Conservation (phyloP, 2,113 vertebrate genomes). For the Catharus fuscescens region DNA sequence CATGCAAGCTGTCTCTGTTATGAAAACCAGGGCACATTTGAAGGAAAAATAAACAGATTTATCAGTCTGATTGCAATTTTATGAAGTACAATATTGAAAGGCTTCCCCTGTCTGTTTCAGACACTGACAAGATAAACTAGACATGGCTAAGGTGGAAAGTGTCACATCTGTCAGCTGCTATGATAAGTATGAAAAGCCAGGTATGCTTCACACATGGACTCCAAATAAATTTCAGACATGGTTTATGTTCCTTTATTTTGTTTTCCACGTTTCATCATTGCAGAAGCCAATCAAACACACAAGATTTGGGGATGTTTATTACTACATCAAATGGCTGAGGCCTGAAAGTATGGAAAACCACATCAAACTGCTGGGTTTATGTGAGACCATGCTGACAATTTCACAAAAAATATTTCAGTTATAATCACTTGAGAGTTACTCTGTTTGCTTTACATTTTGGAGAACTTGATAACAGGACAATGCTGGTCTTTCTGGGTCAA, state of each 20-base stretch:
- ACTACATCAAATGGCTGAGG: neutral
- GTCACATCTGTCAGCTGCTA: slow-evolving; percentile 42
- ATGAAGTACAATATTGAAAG: slow-evolving; percentile 62
- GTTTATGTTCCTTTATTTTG: slow-evolving; percentile 17
- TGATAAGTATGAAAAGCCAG: slow-evolving; percentile 36
- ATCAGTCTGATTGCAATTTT: slow-evolving; percentile 71
- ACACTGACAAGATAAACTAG: slow-evolving; percentile 62
- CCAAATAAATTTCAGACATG: slow-evolving; percentile 25
- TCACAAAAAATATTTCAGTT: neutral
- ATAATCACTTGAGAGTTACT: neutral
- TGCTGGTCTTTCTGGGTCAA: neutral
- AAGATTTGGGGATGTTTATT: slow-evolving; percentile 20
- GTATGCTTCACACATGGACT: slow-evolving; percentile 3
- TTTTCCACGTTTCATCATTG: slow-evolving; percentile 39
- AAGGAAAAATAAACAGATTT: slow-evolving; percentile 71
- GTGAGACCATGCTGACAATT: neutral
- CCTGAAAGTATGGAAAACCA: neutral
- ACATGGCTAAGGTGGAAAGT: neutral
- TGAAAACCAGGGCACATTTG: slow-evolving; percentile 53
- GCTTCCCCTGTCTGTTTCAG: slow-evolving; percentile 63
- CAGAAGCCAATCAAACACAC: slow-evolving; percentile 14
- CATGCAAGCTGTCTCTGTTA: slow-evolving; percentile 52
- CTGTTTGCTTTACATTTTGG: neutral
- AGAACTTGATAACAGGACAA: neutral
- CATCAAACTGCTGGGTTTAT: neutral